Base-by-base conservation (phyloP, 2,113 vertebrate species). In the Marmota monax region DNA sequence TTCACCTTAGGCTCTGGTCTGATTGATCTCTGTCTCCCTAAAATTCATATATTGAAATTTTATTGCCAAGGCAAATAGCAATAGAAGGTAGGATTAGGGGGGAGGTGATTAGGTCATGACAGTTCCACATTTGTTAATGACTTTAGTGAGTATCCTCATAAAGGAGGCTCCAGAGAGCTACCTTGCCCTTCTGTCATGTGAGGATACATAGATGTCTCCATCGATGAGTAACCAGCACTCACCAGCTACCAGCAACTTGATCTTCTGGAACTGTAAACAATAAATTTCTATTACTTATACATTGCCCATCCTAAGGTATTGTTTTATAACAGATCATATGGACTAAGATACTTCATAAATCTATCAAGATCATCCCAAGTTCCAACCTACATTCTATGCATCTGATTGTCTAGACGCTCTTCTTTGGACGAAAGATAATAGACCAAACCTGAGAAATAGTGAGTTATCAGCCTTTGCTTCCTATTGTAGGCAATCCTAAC, bases 1-100 rank as follows among this genome's bases (percentile, higher is more conserved):
- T 90, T 96, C 65, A 90, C 37, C 48, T 67, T 48, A 58, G 73
- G 14, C 10, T 90, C 58, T 85, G 34, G 7, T 90, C 56, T 93
- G 87, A 90, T 45, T 37, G 53, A 45, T 67, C 90, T 48, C 27
- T 67, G 17, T 58, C 53, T 67, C 73, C n/a, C 56, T 84, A 96
- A 90, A 93, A 42, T 79, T 84, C 80, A 23, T 78, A 58, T 18
- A 8, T 23, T 78, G 72, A 90, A 48, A 70, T 7, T 42, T 77
- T 79, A 12, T 56, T 12, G 53, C 45, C 18, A 80, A 56, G 42
- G 14, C 29, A 8, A 45, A 65, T 79, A 1, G 23, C 37, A 73
- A 45, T 25, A 67, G 53, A 96, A 90, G 23, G 13, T 16, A 1
- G 20, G 45, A 9, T 8, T 32, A 67, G 56, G 17, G 25, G 25